phyloP scores from a whole-genome alignment of 2,113 vertebrate genomes.

The Otolemur garnettii region DNA sequence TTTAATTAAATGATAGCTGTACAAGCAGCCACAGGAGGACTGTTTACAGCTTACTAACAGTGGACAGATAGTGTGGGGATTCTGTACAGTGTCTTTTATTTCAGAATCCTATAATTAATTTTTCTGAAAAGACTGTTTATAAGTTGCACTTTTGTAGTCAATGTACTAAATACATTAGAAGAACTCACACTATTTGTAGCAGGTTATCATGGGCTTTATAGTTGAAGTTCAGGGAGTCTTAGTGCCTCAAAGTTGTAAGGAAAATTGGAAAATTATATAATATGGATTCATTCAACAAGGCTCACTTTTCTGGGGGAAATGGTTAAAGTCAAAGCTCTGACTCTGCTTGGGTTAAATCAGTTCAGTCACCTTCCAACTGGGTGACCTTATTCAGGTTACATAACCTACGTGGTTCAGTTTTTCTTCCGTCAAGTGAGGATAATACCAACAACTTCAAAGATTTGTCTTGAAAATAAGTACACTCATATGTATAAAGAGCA shows the following conservation, averaged over 20 bases:
- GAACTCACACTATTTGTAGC: not conserved
- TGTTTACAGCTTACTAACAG: not conserved
- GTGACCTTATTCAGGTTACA: not conserved
- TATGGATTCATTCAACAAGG: not conserved
- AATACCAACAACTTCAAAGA: not conserved
- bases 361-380: not conserved
- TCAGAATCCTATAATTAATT: not conserved
- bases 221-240: not conserved
- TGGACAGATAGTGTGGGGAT: not conserved
- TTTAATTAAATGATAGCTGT: too few species aligned
- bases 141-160: not conserved
- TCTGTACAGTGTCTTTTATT: not conserved
- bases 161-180: not conserved
- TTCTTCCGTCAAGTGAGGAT: not conserved
- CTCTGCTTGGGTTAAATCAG: not conserved
- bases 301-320: not conserved
- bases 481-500: not conserved
- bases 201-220: not conserved
- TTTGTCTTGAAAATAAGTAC: not conserved
- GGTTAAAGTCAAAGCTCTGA: not conserved
- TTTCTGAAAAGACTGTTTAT: not conserved
- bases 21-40: not conserved
- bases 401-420: not conserved
- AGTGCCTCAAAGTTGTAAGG: not conserved
- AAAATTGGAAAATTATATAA: constrained; percentile 1